A percentile compares a stretch with the other conserved stretches of the same genome.
Conservation (phyloP, 2,797 vertebrate species). For the Remorina albescens region DNA sequence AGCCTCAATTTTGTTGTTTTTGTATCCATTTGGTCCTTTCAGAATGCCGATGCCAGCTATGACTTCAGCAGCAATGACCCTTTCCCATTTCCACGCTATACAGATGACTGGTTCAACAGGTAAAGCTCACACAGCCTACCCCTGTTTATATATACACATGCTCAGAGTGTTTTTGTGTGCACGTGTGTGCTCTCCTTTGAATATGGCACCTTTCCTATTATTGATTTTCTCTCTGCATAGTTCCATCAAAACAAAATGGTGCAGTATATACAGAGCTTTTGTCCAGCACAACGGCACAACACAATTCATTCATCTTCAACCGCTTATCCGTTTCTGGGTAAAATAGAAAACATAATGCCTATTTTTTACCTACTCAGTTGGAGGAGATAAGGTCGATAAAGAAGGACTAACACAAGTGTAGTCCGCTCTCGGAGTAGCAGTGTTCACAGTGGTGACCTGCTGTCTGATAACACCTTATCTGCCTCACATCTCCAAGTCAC, state of each 20-base stretch:
- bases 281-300: conserved; percentile 58
- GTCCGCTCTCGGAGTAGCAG: conserved; percentile 48
- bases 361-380: conserved; percentile 52
- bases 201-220: conserved; percentile 60
- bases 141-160: conserved; percentile 46
- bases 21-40: conserved; percentile 80
- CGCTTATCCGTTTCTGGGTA: no score
- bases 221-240: conserved; percentile 79
- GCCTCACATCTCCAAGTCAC: conserved; percentile 54
- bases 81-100: conserved; percentile 97
- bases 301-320: no score
- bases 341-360: conserved; percentile 56
- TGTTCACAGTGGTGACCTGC: conserved; percentile 58
- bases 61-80: conserved; percentile 99
- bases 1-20: conserved; percentile 39
- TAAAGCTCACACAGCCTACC: conserved; percentile 75
- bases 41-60: conserved; percentile 98
- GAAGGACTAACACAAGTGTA: conserved; percentile 30
- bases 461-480: conserved; percentile 72
- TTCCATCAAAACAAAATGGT: conserved; percentile 78
- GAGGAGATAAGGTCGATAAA: conserved; percentile 53
- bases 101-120: conserved; percentile 99
- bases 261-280: conserved; percentile 74
- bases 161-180: conserved; percentile 32
- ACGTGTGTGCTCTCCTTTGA: conserved; percentile 42